phyloP scores from a whole-genome alignment of 2,888 invertebrate species.

The Mythimna lalbum region DNA sequence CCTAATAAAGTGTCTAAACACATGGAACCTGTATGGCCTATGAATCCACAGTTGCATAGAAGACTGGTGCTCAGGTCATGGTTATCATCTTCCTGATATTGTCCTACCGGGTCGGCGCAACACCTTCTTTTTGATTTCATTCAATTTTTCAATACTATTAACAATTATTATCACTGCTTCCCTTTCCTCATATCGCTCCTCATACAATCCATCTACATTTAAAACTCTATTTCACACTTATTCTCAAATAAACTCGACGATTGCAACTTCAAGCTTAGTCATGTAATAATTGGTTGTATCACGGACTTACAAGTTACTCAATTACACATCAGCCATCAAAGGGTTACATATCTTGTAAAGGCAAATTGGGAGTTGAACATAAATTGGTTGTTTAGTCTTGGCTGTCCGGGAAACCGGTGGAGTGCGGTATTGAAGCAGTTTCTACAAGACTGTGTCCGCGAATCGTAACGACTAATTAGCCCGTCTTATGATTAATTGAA shows the following conservation, averaged over 20 bases:
- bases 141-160: no score
- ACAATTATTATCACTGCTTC: no score
- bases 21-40: neutral
- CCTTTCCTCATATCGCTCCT: no score
- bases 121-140: no score
- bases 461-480: constrained; percentile 49
- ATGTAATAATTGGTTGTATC: neutral
- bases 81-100: neutral
- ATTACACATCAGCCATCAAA: neutral
- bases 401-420: constrained; percentile 52
- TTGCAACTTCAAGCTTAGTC: neutral
- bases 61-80: neutral
- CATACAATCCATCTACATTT: no score
- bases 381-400: constrained; percentile 37
- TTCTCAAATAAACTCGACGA: no score
- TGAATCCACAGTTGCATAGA: neutral
- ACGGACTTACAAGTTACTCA: neutral
- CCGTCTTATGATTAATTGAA: constrained; percentile 57
- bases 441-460: constrained; percentile 51
- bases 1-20: no score
- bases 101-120: no score
- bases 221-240: no score
- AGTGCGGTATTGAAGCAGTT: constrained; percentile 62
- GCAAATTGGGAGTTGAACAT: constrained; percentile 37
- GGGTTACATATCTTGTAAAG: neutral